Conservation (phyloP, 92 coral and sea anemone genomes). For the Heteractis magnifica region DNA sequence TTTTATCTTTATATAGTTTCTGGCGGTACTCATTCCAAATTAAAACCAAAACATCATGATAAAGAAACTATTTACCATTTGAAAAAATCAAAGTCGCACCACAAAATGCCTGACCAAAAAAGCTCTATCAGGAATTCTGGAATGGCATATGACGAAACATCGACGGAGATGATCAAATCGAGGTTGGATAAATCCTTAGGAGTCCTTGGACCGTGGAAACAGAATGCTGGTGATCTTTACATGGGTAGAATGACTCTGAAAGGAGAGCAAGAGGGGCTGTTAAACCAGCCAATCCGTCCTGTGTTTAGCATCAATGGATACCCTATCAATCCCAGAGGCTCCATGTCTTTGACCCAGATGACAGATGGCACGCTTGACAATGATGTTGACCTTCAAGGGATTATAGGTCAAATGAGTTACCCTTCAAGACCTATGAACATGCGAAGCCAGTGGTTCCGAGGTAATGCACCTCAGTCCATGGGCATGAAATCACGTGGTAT, state of each 20-base stretch:
- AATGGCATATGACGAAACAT: slow-evolving; percentile 37
- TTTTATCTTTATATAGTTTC: neutral
- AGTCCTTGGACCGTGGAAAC: slow-evolving; percentile 30
- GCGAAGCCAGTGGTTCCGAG: neutral
- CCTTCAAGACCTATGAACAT: neutral
- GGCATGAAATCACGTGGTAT: neutral
- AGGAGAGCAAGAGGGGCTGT: slow-evolving; percentile 3
- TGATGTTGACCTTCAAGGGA: slow-evolving; percentile 7
- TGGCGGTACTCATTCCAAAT: neutral
- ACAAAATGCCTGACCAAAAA: slow-evolving; percentile 7
- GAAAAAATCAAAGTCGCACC: slow-evolving; percentile 18
- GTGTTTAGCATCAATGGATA: slow-evolving; percentile 39
- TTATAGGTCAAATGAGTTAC: neutral
- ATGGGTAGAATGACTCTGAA: slow-evolving; percentile 22
- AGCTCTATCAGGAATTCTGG: slow-evolving; percentile 13
- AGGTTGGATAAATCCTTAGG: slow-evolving; percentile 31
- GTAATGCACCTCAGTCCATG: neutral
- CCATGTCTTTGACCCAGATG: slow-evolving; percentile 27
- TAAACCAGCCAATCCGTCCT: slow-evolving; percentile 26
- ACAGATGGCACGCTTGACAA: slow-evolving; percentile 23
- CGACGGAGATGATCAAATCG: slow-evolving; percentile 34
- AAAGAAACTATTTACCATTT: neutral
- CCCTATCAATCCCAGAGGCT: slow-evolving; percentile 39
- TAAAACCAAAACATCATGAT: neutral
- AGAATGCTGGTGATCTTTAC: slow-evolving; percentile 28